Evolutionary conservation across 2,113 vertebrate species (phyloP).

Genomic region (Rhegmatorhina hoffmannsi): DNA sequence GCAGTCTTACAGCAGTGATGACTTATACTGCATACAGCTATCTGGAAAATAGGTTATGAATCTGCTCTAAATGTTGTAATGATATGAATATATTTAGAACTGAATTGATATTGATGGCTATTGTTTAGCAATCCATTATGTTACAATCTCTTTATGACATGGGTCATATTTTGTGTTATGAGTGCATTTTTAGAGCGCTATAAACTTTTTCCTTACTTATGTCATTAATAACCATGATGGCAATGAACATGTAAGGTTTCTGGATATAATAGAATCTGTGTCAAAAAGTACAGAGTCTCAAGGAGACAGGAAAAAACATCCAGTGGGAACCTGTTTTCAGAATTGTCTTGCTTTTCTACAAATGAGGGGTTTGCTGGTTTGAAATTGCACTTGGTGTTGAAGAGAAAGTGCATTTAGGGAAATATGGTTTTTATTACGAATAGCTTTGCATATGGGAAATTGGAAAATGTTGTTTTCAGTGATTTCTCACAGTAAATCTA

Average conservation of each 20-base stretch:
- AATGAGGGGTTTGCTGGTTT: neutral
- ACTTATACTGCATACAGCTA: neutral
- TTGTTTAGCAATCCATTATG: neutral
- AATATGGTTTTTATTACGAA: slow-evolving; percentile 8
- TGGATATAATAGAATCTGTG: neutral
- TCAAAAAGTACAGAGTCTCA: neutral
- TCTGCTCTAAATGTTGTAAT: neutral
- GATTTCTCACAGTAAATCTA: slow-evolving; percentile 18
- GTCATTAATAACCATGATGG: neutral
- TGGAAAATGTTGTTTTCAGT: neutral
- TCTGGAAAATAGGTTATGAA: neutral
- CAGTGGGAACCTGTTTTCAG: neutral
- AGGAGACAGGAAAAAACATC: neutral
- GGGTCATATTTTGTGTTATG: neutral
- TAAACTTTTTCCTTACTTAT: neutral
- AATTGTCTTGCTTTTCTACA: neutral
- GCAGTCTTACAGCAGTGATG: neutral
- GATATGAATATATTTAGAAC: neutral
- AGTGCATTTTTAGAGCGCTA: neutral
- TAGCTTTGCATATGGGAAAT: slow-evolving; percentile 4
- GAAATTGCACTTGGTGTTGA: neutral
- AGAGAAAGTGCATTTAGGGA: neutral
- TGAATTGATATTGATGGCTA: neutral
- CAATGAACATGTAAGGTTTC: neutral
- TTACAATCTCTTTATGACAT: neutral